Evolutionary conservation across 1,140 invertebrate species (phyloP).

Genomic region (Trichonephila inaurata): DNA sequence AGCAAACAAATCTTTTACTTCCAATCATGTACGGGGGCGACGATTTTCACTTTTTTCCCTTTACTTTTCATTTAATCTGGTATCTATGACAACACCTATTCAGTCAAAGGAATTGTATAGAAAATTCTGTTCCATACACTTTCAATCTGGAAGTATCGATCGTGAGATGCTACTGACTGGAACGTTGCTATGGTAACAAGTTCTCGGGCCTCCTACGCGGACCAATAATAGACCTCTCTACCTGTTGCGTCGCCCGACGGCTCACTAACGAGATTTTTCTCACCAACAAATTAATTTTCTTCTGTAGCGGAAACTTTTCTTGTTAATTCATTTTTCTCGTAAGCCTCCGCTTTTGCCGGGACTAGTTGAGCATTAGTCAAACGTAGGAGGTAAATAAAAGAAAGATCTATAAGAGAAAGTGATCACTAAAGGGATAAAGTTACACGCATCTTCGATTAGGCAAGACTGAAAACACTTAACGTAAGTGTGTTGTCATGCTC

Average conservation of each 20-base stretch:
- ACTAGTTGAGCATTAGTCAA: not conserved
- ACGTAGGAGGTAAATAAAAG: not conserved
- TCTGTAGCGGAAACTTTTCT: not conserved
- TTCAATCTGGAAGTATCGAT: conserved; percentile 69
- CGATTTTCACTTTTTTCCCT: not conserved
- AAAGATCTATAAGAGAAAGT: not conserved
- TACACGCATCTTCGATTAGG: conserved; percentile 6
- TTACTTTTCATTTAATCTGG: not conserved
- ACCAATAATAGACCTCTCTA: conserved; percentile 19
- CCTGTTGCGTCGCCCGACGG: conserved; percentile 48
- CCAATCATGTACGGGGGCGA: not conserved
- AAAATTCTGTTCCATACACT: conserved; percentile 40
- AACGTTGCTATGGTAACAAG: conserved; percentile 59
- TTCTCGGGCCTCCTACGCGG: conserved; percentile 46
- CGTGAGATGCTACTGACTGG: conserved; percentile 52
- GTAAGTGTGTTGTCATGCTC: not conserved
- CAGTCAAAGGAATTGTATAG: conserved; percentile 41
- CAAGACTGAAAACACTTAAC: not conserved
- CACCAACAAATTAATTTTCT: conserved; percentile 60
- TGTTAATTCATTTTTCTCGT: too few relatives aligned
- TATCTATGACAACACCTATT: conserved; percentile 57
- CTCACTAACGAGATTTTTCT: conserved; percentile 59
- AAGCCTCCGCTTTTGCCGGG: not conserved
- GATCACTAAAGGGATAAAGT: not conserved
- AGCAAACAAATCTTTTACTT: not conserved